Base-by-base conservation (phyloP, 2,113 vertebrate species). In the Hemichromis elongatus region DNA sequence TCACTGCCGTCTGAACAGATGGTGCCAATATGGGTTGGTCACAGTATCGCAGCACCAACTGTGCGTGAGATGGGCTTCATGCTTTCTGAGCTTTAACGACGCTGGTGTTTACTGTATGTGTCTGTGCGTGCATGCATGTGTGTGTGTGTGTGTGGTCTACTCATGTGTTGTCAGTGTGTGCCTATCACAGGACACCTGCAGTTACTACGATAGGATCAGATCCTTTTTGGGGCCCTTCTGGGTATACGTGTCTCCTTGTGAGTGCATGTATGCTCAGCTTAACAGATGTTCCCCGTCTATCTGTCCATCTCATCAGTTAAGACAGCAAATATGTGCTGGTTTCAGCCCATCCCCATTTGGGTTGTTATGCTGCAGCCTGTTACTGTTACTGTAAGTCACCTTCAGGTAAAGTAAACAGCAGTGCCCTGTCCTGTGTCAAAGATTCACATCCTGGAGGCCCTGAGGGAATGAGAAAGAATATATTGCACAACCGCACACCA, bases 381-480 rank as follows among this genome's bases (percentile, higher is more conserved):
- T 73, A 87, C 35, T 91, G 78, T 91, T 77, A 88, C 90, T 88
- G 86, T 87, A 90, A 90, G 92, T 87, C 89, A 84, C 24, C 57
- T 80, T 92, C 86, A 79, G 81, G 90, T 92, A 90, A 89, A 93
- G 90, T 93, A 93, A 94, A 95, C 87, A 94, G 78, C 79, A 78
- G 86, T 81, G 86, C 77, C 86, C 81, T 56, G 89, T 90, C 87
- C 68, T 82, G 81, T 83, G 81, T 85, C 26, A 24, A 82, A 86
- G 90, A 95, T 92, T 94, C 92, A 93, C 91, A 80, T 84, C 86
- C 81, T 68, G 33, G 33, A 3, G 53, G 26, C 59, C 77, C 57
- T 12, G 45, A 54, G 59, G 77, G 82, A 87, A 81, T 42, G 35
- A 82, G 80, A 45, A 78, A 77, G 9, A 47, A 18, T 35, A 19